Conservation (phyloP, 2,797 vertebrate genomes). For the Cyprinodon diabolis region DNA sequence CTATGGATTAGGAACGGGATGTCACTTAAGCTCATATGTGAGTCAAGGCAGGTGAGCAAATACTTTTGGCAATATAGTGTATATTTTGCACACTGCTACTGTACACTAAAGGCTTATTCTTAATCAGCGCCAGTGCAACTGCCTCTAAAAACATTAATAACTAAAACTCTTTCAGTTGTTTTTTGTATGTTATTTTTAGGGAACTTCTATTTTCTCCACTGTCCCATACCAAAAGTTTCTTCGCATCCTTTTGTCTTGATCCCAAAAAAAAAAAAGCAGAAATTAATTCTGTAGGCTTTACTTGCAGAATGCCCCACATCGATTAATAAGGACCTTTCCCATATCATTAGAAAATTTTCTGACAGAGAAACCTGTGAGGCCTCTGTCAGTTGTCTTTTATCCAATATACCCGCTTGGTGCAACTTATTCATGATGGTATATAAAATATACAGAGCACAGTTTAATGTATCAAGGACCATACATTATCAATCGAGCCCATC, state of each 20-base stretch:
- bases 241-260: constrained; percentile 7
- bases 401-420: constrained; percentile 33
- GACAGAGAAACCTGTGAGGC: constrained; percentile 5
- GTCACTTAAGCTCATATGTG: too few relatives aligned
- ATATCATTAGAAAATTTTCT: background rate
- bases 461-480: constrained; percentile 28
- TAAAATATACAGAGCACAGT: constrained; percentile 14
- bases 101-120: constrained; percentile 39
- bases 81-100: constrained; percentile 53
- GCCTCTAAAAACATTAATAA: constrained; percentile 44
- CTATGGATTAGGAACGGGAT: too few relatives aligned
- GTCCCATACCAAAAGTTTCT: background rate
- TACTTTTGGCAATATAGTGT: too few relatives aligned
- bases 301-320: constrained; percentile 5
- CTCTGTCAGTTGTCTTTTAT: constrained; percentile 37
- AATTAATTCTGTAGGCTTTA: constrained; percentile 17
- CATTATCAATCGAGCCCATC: constrained; percentile 36
- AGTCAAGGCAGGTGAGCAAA: too few relatives aligned
- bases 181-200: background rate
- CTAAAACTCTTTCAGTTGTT: background rate
- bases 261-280: background rate
- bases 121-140: constrained; percentile 63
- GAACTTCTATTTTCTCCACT: background rate
- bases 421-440: constrained; percentile 25
- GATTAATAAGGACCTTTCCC: constrained; percentile 13